Percentiles rank a stretch among this genome's conserved stretches.
phyloP scores from a whole-genome alignment of 2,113 vertebrate species.

The Saimiri boliviensis region DNA sequence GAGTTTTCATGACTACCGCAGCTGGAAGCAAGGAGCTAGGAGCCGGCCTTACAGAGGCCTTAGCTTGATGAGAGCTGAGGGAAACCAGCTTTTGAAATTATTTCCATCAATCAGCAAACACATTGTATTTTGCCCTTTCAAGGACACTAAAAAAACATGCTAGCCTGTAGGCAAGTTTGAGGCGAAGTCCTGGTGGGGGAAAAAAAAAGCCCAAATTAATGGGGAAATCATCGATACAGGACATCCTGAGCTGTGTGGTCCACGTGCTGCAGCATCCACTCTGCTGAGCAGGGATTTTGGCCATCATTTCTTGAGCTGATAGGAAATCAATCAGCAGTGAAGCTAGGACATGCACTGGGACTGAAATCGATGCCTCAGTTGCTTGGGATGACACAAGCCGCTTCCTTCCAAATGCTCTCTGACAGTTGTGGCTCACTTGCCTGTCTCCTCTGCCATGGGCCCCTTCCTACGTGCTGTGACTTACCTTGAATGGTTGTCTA shows the following conservation, averaged over 20 bases:
- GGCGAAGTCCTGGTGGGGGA: not conserved
- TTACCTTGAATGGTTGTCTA: not conserved
- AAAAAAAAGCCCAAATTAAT: not conserved
- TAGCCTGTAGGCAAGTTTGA: not conserved
- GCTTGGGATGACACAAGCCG: fast-evolving
- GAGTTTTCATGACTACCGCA: fast-evolving
- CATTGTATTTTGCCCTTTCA: not conserved
- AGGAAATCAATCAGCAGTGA: slow-evolving; percentile 31
- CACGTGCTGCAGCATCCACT: fast-evolving
- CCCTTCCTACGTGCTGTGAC: fast-evolving
- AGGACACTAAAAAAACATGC: not conserved
- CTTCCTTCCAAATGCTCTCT: not conserved
- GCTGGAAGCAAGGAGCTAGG: not conserved
- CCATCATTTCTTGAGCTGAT: not conserved
- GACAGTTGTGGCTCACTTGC: not conserved
- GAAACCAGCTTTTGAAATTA: not conserved
- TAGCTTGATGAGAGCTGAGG: no score
- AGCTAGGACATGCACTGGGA: not conserved
- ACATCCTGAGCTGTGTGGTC: fast-evolving
- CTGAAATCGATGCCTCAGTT: not conserved
- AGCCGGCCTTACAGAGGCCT: not conserved
- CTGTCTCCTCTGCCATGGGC: not conserved
- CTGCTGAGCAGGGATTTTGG: not conserved
- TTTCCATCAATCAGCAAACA: not conserved
- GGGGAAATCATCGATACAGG: not conserved